Evolutionary conservation across 2,888 invertebrate species (phyloP).

Genomic region (Alloplasta piceator): DNA sequence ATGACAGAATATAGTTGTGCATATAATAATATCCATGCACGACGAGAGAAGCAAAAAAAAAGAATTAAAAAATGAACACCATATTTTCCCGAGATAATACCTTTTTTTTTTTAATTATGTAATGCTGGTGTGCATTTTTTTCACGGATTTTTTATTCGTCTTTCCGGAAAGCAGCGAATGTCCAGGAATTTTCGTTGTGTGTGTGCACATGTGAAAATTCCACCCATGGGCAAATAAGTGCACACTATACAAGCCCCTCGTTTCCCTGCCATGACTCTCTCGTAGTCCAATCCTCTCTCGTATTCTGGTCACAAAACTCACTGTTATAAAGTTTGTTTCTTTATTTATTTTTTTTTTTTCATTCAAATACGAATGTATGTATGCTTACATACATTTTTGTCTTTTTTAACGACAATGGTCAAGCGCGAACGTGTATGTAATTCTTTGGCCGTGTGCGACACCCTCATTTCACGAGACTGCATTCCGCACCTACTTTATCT

Average conservation of each 20-base stretch:
- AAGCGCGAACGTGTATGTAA: constrained; percentile 9
- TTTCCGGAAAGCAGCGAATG: constrained; percentile 14
- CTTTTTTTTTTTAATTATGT: not conserved
- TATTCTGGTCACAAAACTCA: not conserved
- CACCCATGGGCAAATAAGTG: constrained; percentile 52
- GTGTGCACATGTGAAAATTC: constrained; percentile 30
- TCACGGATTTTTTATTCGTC: constrained; percentile 23
- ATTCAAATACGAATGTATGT: too few species aligned
- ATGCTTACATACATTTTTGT: too few species aligned
- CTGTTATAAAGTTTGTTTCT: constrained; percentile 5
- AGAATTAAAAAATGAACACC: too few species aligned
- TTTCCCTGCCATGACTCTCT: constrained; percentile 13
- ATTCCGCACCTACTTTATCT: constrained; percentile 6
- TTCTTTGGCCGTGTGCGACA: constrained; percentile 15
- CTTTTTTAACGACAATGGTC: not conserved
- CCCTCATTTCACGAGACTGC: constrained; percentile 17
- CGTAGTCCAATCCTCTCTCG: not conserved
- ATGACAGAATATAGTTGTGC: too few species aligned
- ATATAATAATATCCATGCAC: too few species aligned
- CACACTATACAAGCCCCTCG: constrained; percentile 43
- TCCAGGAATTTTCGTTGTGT: constrained; percentile 25
- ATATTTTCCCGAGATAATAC: not conserved
- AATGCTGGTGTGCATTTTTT: not conserved
- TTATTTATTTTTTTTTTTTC: too few species aligned
- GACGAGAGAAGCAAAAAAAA: too few species aligned